Evolutionary conservation across 2,888 invertebrate genomes (phyloP), one percentile per base, ranked within the genome.

Genomic region (Xanthorhoe designata): DNA sequence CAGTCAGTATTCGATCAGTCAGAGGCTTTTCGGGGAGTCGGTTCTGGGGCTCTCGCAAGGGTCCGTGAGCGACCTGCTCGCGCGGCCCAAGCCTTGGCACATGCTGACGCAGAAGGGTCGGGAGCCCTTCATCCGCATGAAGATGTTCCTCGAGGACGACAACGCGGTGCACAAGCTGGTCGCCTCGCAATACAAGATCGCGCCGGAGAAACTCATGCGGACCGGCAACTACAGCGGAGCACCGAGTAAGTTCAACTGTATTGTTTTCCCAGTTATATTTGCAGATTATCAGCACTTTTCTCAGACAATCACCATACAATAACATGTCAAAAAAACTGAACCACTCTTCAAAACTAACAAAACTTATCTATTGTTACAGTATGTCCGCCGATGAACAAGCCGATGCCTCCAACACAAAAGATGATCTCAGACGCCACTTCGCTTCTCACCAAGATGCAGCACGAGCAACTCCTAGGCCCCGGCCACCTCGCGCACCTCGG

Each of bases 41-140:
- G 99, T 99, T n/a, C 94, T 99, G 66, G 99, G 99, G 0, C 90
- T 99, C 60, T 98, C 98, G 0, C 99, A 99, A 88, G 99, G 99
- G 45, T 98, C 98, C 4, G 99, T 99, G 0, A 99, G 99, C 54
- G 99, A 99, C 89, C 94, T 99, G 50, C 94, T 99, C 71, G 99
- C 99, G 24, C 94, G 99, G 59, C 99, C 99, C 42, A 99, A 99
- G 87, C 98, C 99, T 0, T 99, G 99, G 99, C 98, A 98, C 85
- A 99, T 99, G 98, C 94, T 99, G 57, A 99, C 99, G 13, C 98
- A 98, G 84, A 99, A 99, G 88, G 98, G 98, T 0, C 95, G 99
- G 29, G 99, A 99, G 84, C 99, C 99, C 0, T 99, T 99, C 91
- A 99, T 99, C 71, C 95, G 99, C 68, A 99, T 99, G 99, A 98